These are phyloP conservation scores for Clarias platycephalus DNA, from an alignment of 2,797 vertebrate species.

Conservation along the genomic window DNA sequence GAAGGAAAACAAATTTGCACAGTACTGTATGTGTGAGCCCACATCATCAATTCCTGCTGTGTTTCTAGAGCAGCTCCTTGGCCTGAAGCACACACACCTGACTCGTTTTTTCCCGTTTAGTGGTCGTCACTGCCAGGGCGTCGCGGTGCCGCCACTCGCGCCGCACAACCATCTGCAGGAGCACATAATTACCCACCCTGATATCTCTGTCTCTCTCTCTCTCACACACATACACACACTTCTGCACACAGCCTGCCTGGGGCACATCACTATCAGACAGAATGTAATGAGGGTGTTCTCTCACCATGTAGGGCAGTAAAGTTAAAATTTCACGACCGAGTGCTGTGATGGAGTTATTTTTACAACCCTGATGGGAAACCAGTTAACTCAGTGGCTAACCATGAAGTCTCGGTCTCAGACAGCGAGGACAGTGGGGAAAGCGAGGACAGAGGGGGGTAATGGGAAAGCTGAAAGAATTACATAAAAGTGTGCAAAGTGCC, in stretches of 20 bases:
- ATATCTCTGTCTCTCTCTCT: neutral
- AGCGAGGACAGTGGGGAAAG: neutral
- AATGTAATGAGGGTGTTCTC: neutral
- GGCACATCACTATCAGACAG: neutral
- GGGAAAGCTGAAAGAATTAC: neutral
- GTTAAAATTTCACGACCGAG: neutral
- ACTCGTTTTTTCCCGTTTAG: constrained; percentile 81
- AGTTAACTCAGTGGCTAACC: neutral
- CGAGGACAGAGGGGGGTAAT: neutral
- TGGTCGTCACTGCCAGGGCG: constrained; percentile 73
- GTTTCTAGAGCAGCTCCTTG: constrained; percentile 26
- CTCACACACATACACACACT: constrained; percentile 4
- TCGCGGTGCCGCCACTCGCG: constrained; percentile 77
- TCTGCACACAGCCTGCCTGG: neutral
- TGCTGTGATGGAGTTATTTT: neutral
- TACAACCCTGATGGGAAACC: neutral
- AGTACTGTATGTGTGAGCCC: neutral
- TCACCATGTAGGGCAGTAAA: neutral
- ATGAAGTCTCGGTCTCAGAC: neutral
- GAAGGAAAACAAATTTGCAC: neutral
- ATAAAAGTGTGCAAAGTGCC: neutral
- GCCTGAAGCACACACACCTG: constrained; percentile 87
- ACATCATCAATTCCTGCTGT: neutral
- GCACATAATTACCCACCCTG: constrained; percentile 57
- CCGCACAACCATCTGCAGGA: constrained; percentile 77